These are phyloP conservation scores for Bagarius yarrelli DNA, from an alignment of 2,113 vertebrate genomes.

Conservation along the genomic window DNA sequence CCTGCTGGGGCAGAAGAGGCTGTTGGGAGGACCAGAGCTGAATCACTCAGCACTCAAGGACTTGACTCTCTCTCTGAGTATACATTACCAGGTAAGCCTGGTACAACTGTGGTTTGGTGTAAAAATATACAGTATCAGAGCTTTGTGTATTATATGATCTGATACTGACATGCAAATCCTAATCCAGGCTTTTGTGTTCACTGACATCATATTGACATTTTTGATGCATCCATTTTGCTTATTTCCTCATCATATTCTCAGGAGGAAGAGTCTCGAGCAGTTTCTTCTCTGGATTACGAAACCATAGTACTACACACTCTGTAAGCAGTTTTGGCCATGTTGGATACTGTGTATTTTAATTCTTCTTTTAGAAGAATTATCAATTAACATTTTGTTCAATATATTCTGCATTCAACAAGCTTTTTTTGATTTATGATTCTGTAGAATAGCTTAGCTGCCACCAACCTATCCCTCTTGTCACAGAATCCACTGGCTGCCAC, in stretches of 20 bases:
- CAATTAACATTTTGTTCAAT: not conserved
- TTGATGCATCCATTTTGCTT: not conserved
- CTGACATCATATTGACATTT: too few relatives aligned
- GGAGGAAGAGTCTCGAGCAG: slow-evolving; percentile 74
- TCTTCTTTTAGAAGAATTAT: not conserved
- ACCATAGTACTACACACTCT: slow-evolving; percentile 62
- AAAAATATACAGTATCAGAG: not conserved
- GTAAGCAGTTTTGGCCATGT: slow-evolving; percentile 57
- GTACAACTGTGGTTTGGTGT: not conserved
- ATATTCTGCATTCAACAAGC: not conserved
- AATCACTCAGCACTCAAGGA: slow-evolving; percentile 54
- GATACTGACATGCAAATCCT: not conserved
- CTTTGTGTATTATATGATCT: not conserved
- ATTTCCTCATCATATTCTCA: slow-evolving; percentile 39
- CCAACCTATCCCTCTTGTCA: slow-evolving; percentile 85
- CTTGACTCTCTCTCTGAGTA: slow-evolving; percentile 75
- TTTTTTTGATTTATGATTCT: not conserved
- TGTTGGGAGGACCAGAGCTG: slow-evolving; percentile 53
- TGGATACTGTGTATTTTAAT: not conserved
- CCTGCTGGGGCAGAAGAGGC: slow-evolving; percentile 61
- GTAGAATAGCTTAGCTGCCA: slow-evolving; percentile 76
- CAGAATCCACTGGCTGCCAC: slow-evolving; percentile 93
- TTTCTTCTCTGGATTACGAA: slow-evolving; percentile 75
- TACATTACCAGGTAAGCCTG: slow-evolving; percentile 71
- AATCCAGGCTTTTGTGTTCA: not conserved